These are phyloP conservation scores for Nasonia giraulti DNA, from an alignment of 1,140 invertebrate genomes.

Conservation along the genomic window DNA sequence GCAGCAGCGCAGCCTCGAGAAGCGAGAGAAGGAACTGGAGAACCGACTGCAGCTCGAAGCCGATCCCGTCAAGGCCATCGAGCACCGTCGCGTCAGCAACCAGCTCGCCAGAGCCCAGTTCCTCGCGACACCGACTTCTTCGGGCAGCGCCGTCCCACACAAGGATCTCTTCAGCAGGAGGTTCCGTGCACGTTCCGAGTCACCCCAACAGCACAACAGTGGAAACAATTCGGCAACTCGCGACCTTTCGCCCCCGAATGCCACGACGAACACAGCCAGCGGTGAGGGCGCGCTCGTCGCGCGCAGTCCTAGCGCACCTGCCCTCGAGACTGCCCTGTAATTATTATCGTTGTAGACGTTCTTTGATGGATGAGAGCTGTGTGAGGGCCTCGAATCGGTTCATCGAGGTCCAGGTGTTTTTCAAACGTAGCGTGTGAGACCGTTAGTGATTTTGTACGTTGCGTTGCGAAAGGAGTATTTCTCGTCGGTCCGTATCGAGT, in stretches of 20 bases:
- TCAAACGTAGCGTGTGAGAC: background rate
- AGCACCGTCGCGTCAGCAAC: constrained; percentile 67
- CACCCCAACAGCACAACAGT: constrained; percentile 61
- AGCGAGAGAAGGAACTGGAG: constrained; percentile 47
- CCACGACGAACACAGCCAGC: background rate
- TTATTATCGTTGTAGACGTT: constrained; percentile 14
- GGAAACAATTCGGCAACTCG: constrained; percentile 46
- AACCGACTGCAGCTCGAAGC: constrained; percentile 33
- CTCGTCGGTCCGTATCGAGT: background rate
- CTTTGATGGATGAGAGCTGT: background rate
- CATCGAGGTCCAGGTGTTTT: background rate
- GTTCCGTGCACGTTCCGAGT: constrained; percentile 69
- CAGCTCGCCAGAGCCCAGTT: constrained; percentile 70
- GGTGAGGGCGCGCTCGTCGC: constrained; percentile 52
- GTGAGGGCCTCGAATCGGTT: constrained; percentile 25
- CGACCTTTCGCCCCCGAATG: background rate
- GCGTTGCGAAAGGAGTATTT: background rate
- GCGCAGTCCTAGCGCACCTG: constrained; percentile 69
- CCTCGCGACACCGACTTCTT: constrained; percentile 58
- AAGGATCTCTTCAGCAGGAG: constrained; percentile 59
- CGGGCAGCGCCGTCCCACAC: constrained; percentile 45
- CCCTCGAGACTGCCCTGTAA: constrained; percentile 72
- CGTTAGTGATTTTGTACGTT: background rate
- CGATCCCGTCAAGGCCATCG: constrained; percentile 58
- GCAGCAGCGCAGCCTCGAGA: constrained; percentile 3